Evolutionary conservation across 2,113 vertebrate genomes (phyloP).

Genomic region (Coreoperca whiteheadi): DNA sequence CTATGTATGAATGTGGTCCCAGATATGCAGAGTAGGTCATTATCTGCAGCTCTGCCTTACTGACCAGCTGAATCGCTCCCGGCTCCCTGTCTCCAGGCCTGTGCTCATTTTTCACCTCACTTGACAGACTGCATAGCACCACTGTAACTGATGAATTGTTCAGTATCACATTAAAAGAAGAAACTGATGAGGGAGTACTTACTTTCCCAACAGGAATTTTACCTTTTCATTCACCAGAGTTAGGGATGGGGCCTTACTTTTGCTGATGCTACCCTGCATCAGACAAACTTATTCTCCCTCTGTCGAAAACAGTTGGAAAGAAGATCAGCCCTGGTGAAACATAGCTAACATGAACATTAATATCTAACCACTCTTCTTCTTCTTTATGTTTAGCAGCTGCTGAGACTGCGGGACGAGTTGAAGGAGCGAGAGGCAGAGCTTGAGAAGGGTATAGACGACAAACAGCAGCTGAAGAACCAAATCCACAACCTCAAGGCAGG

Average conservation of each 20-base stretch:
- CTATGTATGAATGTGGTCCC: slow-evolving; percentile 15
- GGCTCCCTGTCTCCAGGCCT: slow-evolving; percentile 18
- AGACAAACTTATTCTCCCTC: slow-evolving; percentile 6
- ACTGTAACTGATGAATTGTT: slow-evolving; percentile 41
- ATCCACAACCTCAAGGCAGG: slow-evolving; percentile 83
- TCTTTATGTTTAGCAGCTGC: slow-evolving; percentile 83
- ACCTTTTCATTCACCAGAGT: slow-evolving; percentile 16
- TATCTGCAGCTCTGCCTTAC: slow-evolving; percentile 33
- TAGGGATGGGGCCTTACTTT: neutral
- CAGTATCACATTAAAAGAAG: slow-evolving; percentile 19
- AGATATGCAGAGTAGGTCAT: slow-evolving; percentile 47
- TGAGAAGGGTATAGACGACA: slow-evolving; percentile 87
- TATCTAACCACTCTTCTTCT: slow-evolving; percentile 1
- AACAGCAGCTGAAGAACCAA: slow-evolving; percentile 85
- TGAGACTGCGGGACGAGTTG: slow-evolving; percentile 88
- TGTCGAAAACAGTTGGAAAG: neutral
- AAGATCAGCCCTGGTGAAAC: neutral
- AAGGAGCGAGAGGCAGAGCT: slow-evolving; percentile 88
- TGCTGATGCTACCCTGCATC: neutral
- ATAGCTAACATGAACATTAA: neutral
- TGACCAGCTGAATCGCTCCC: slow-evolving; percentile 50
- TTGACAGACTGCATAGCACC: slow-evolving; percentile 38
- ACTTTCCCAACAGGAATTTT: slow-evolving; percentile 1
- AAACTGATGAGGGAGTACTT: slow-evolving; percentile 7
- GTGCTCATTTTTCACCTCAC: slow-evolving; percentile 38